These are phyloP conservation scores for Polydesmus complanatus DNA, from an alignment of 2,888 invertebrate species.

Conservation along the genomic window DNA sequence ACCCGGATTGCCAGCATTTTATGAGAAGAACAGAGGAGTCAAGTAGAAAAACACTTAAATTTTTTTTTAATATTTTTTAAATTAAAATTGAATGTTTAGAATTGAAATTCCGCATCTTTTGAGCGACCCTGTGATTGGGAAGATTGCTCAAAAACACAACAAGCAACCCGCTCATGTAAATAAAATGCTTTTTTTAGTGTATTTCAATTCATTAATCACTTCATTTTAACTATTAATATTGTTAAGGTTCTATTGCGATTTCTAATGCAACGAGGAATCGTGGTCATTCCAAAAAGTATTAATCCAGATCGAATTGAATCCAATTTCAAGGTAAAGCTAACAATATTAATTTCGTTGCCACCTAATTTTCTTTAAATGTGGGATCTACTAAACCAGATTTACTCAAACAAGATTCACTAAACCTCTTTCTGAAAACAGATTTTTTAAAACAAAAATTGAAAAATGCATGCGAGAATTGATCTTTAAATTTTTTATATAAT, in stretches of 20 bases:
- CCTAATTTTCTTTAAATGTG: no score
- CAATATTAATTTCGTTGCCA: no score
- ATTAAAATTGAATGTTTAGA: neutral
- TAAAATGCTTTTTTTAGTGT: neutral
- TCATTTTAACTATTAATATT: neutral
- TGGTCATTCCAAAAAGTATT: conserved; percentile 29
- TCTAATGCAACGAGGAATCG: conserved; percentile 26
- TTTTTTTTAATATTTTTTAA: neutral
- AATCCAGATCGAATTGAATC: conserved; percentile 25
- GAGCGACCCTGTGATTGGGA: conserved; percentile 11
- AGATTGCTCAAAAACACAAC: conserved; percentile 21
- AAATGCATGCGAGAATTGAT: no score
- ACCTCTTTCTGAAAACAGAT: no score
- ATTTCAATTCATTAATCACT: neutral
- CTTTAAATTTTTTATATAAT: no score
- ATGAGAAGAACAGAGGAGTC: conserved; percentile 15
- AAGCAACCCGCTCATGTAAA: conserved; percentile 23
- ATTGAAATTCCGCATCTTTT: conserved; percentile 6
- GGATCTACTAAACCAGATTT: no score
- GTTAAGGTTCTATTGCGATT: conserved; percentile 27
- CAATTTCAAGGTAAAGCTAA: conserved; percentile 26
- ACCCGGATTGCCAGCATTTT: conserved; percentile 24
- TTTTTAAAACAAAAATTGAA: no score
- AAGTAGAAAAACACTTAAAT: neutral
- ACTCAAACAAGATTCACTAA: no score